phyloP scores from a whole-genome alignment of 2,888 invertebrate species.

The Malthinus flaveolus region DNA sequence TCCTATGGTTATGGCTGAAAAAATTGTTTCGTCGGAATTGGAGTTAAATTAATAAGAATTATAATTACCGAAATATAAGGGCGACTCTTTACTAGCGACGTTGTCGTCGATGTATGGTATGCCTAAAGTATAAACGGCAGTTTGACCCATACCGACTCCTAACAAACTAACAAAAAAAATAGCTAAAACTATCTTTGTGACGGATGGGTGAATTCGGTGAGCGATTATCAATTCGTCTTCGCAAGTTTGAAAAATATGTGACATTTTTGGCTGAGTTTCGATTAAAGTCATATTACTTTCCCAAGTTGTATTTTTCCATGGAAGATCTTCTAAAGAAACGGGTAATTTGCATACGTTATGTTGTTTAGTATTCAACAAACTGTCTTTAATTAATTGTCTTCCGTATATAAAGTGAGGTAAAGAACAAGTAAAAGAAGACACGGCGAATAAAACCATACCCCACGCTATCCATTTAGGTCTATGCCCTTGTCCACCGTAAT shows the following conservation, averaged over 20 bases:
- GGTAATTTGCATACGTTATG: slow-evolving; percentile 52
- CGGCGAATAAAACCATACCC: slow-evolving; percentile 86
- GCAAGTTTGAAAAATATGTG: slow-evolving; percentile 41
- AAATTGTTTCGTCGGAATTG: not conserved
- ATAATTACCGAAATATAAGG: slow-evolving; percentile 82
- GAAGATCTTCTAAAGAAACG: slow-evolving; percentile 20
- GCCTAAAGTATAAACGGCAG: slow-evolving; percentile 88
- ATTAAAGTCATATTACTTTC: slow-evolving; percentile 4
- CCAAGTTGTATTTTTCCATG: slow-evolving; percentile 18
- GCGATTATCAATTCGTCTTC: slow-evolving; percentile 63
- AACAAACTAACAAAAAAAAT: slow-evolving; percentile 88
- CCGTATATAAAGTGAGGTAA: slow-evolving; percentile 87
- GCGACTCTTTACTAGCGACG: slow-evolving; percentile 88
- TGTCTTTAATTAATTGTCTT: slow-evolving; percentile 66
- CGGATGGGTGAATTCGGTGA: slow-evolving; percentile 72
- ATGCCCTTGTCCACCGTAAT: slow-evolving; percentile 89
- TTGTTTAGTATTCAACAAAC: slow-evolving; percentile 50
- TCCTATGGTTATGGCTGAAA: slow-evolving; percentile 86
- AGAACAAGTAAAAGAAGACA: slow-evolving; percentile 84
- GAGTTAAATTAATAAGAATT: not conserved
- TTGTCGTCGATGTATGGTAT: slow-evolving; percentile 95
- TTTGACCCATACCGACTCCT: slow-evolving; percentile 90
- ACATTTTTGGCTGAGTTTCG: slow-evolving; percentile 19
- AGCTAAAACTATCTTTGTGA: slow-evolving; percentile 79
- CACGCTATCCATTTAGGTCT: slow-evolving; percentile 92